A percentile compares a stretch with the other conserved stretches of the same genome.
Evolutionary conservation across 2,797 vertebrate species (phyloP).

Genomic region (Avahi laniger): DNA sequence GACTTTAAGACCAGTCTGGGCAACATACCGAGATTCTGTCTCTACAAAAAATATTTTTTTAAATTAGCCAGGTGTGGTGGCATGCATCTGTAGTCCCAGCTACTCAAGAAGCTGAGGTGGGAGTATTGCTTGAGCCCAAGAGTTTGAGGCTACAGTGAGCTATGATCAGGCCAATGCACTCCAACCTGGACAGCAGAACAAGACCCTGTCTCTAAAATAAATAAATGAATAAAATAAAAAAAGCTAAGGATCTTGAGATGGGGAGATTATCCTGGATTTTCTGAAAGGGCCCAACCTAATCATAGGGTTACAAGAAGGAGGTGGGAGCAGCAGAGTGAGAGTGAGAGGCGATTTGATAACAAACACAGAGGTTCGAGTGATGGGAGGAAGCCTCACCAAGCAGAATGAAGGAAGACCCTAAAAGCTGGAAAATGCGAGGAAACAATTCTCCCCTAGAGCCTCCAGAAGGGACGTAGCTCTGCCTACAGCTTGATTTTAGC

Average conservation of each 20-base stretch:
- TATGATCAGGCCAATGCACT: neutral
- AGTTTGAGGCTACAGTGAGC: neutral
- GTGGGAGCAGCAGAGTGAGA: neutral
- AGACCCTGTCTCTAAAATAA: neutral
- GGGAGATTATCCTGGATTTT: neutral
- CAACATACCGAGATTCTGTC: neutral
- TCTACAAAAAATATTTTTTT: neutral
- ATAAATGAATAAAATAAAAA: neutral
- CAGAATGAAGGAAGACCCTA: fast-evolving
- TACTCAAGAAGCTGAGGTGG: neutral
- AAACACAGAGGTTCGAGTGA: neutral
- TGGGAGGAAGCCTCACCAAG: neutral
- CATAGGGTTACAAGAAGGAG: neutral
- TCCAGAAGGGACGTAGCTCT: neutral
- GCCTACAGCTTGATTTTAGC: neutral
- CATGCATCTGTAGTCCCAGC: neutral
- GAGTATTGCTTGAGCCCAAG: neutral
- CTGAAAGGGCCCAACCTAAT: neutral
- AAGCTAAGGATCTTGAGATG: neutral
- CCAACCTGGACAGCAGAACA: neutral
- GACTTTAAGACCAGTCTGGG: neutral
- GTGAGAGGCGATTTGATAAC: fast-evolving
- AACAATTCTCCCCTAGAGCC: neutral
- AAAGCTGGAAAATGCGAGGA: neutral
- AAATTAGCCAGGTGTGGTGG: neutral